phyloP scores from a whole-genome alignment of 2,113 vertebrate genomes.

The Hystrix brachyura region DNA sequence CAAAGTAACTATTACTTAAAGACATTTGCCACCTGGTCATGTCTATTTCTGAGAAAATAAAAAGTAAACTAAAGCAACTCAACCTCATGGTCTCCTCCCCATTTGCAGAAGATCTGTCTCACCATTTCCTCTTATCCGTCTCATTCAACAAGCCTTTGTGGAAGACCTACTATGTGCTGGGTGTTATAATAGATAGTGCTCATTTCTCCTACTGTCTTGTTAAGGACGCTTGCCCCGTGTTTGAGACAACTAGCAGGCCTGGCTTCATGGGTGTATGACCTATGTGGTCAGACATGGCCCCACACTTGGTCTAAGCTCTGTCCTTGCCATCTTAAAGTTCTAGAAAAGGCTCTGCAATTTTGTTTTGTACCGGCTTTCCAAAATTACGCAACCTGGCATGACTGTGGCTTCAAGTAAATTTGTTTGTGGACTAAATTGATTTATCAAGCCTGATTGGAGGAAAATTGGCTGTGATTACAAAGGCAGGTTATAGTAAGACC shows the following conservation, averaged over 20 bases:
- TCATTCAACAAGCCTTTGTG: neutral
- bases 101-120: neutral
- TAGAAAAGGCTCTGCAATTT: neutral
- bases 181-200: fast-evolving
- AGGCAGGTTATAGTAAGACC: neutral
- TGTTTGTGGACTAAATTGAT: neutral
- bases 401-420: neutral
- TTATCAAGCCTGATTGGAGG: neutral
- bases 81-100: neutral
- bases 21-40: neutral
- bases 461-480: neutral
- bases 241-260: neutral
- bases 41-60: neutral
- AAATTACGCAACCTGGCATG: neutral
- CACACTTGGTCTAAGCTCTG: neutral
- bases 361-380: neutral
- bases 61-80: neutral
- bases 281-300: fast-evolving
- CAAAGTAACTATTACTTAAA: neutral
- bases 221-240: neutral
- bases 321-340: neutral
- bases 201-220: neutral
- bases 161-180: fast-evolving
- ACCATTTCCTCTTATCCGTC: neutral
- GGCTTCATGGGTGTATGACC: fast-evolving